These are phyloP conservation scores for Megamerina dolium DNA, from an alignment of 2,888 invertebrate genomes.

Conservation along the genomic window DNA sequence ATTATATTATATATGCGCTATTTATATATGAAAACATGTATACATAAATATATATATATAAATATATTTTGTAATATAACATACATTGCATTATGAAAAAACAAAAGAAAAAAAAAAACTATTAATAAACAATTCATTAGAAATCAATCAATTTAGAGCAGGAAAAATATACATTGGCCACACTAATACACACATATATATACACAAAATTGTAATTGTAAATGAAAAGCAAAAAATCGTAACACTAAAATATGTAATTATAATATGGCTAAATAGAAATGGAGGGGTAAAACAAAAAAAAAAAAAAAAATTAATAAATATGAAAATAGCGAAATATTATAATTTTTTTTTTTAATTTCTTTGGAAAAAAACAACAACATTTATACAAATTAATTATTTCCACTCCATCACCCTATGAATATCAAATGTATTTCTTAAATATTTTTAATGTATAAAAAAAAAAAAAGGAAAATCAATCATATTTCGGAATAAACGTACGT, in stretches of 20 bases:
- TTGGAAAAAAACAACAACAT: no score
- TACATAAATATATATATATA: conserved; percentile 7
- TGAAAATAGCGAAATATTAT: no score
- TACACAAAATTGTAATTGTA: neutral
- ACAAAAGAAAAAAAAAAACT: no score
- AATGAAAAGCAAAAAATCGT: neutral
- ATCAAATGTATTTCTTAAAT: conserved; percentile 1
- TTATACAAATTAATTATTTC: no score
- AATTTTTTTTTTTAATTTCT: no score
- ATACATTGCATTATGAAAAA: no score
- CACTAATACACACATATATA: conserved; percentile 1
- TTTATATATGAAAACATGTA: conserved; percentile 5
- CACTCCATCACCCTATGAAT: no score
- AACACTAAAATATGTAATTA: neutral
- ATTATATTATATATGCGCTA: conserved; percentile 16
- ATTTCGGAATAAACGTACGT: no score
- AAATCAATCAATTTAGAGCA: no score
- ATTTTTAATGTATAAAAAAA: conserved; percentile 3
- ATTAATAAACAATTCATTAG: conserved; percentile 8
- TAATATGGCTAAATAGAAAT: no score
- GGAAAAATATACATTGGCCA: conserved; percentile 1
- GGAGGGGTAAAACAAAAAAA: no score
- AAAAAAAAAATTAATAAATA: no score
- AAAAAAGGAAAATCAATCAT: neutral
- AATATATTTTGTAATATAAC: conserved; percentile 20